Percentiles rank a stretch among this genome's conserved stretches.
Evolutionary conservation across 2,888 invertebrate species (phyloP).

Genomic region (Galeruca laticollis): DNA sequence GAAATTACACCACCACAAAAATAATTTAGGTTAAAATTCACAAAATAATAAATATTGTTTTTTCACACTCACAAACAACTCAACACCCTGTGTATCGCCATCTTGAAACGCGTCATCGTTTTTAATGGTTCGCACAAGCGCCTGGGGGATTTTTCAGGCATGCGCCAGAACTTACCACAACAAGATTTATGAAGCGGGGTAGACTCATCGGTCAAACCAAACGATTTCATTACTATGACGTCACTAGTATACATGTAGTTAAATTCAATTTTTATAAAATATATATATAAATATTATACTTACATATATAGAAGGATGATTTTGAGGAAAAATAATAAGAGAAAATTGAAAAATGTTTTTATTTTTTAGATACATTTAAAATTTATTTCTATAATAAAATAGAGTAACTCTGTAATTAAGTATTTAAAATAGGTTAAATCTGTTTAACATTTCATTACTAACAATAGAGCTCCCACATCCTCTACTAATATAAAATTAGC

Average conservation of each 20-base stretch:
- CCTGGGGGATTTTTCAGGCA: slow-evolving; percentile 25
- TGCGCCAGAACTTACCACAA: slow-evolving; percentile 27
- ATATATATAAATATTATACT: too few species aligned
- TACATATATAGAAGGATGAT: too few species aligned
- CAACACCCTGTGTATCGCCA: slow-evolving; percentile 58
- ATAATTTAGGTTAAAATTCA: slow-evolving; percentile 31
- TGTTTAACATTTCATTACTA: slow-evolving; percentile 12
- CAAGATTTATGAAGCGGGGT: slow-evolving; percentile 10
- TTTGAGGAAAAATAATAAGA: background rate
- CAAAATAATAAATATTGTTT: slow-evolving; percentile 38
- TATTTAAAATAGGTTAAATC: slow-evolving; percentile 22
- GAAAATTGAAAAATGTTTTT: slow-evolving; percentile 7
- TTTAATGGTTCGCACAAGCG: slow-evolving; percentile 44
- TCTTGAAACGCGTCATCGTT: slow-evolving; percentile 51
- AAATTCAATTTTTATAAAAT: background rate
- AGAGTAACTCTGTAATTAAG: slow-evolving; percentile 25
- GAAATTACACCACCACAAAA: slow-evolving; percentile 19
- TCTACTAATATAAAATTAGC: background rate
- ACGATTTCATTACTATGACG: slow-evolving; percentile 3
- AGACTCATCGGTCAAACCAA: background rate
- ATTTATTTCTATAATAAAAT: slow-evolving; percentile 28
- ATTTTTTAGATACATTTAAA: slow-evolving; percentile 7
- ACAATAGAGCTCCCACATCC: slow-evolving; percentile 1
- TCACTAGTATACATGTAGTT: background rate
- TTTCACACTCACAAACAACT: slow-evolving; percentile 49